Conservation (phyloP, 2,888 invertebrate species). For the Synanthedon tipuliformis region DNA sequence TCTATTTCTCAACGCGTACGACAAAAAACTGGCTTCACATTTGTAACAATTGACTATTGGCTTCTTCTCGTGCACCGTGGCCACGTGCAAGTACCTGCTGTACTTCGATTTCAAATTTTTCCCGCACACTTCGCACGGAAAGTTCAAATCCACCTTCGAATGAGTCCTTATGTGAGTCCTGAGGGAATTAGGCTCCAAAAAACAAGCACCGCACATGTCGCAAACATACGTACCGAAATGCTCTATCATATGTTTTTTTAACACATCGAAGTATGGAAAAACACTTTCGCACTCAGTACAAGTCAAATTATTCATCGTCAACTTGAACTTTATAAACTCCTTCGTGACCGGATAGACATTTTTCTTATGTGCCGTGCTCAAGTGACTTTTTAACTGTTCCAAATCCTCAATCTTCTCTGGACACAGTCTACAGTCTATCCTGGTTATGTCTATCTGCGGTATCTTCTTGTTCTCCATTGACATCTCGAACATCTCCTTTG, state of each 20-base stretch:
- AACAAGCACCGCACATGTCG: slow-evolving; percentile 55
- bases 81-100: slow-evolving; percentile 43
- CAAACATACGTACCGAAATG: slow-evolving; percentile 54
- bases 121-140: slow-evolving; percentile 61
- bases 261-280: slow-evolving; percentile 46
- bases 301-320: slow-evolving; percentile 36
- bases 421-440: slow-evolving; percentile 52
- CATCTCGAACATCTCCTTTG: slow-evolving; percentile 29
- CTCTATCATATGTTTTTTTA: slow-evolving; percentile 52
- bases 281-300: slow-evolving; percentile 45
- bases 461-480: slow-evolving; percentile 47
- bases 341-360: slow-evolving; percentile 30
- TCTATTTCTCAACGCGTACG: slow-evolving; percentile 41
- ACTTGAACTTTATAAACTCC: slow-evolving; percentile 45
- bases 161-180: slow-evolving; percentile 52
- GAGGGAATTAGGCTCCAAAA: slow-evolving; percentile 52
- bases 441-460: slow-evolving; percentile 54
- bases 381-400: slow-evolving; percentile 34
- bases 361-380: slow-evolving; percentile 28
- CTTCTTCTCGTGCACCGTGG: slow-evolving; percentile 52
- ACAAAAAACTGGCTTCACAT: slow-evolving; percentile 47
- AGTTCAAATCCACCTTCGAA: slow-evolving; percentile 53
- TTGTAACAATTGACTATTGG: slow-evolving; percentile 52
- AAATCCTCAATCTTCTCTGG: slow-evolving; percentile 40
- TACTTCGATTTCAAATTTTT: slow-evolving; percentile 53